Evolutionary conservation across 2,113 vertebrate species (phyloP).

Genomic region (Guaruba guarouba): DNA sequence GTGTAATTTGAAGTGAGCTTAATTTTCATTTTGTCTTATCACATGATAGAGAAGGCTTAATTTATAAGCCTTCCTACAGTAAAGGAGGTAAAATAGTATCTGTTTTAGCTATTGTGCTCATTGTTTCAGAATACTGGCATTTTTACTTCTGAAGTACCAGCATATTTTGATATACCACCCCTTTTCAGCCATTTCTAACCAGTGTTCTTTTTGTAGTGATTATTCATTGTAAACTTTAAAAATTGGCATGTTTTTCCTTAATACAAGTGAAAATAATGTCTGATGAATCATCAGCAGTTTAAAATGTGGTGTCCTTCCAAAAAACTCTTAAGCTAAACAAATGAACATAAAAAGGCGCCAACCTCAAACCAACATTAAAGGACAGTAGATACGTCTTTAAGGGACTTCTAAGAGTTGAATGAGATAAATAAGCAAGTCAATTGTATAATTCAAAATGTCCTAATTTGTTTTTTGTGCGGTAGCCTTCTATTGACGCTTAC

Average conservation of each 20-base stretch:
- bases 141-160: not conserved
- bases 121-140: not conserved
- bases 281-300: not conserved
- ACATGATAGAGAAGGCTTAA: not conserved
- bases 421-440: not conserved
- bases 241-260: not conserved
- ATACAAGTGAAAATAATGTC: not conserved
- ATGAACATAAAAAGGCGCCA: not conserved
- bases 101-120: not conserved
- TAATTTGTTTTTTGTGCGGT: not conserved
- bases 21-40: not conserved
- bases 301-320: not conserved
- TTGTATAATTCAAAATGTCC: not conserved
- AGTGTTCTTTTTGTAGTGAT: not conserved
- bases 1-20: not conserved
- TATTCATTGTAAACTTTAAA: not conserved
- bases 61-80: not conserved
- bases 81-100: not conserved
- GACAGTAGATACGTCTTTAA: not conserved
- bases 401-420: not conserved
- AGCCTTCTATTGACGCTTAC: not conserved
- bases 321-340: not conserved
- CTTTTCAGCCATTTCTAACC: not conserved
- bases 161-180: not conserved
- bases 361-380: not conserved